Conservation (phyloP, 2,797 vertebrate species). For the Rhinella marina region DNA sequence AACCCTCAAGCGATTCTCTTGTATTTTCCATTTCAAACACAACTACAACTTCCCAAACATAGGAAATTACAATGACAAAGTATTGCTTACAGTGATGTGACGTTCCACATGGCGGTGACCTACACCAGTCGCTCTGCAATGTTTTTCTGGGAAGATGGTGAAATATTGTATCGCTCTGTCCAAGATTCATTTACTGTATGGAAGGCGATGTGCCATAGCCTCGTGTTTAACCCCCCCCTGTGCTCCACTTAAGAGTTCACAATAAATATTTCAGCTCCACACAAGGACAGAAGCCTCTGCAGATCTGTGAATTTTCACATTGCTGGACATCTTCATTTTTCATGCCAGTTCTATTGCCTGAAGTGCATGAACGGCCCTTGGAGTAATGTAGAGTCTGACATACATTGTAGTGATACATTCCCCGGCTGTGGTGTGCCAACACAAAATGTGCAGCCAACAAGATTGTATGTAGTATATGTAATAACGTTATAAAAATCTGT, state of each 20-base stretch:
- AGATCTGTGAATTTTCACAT: conserved; percentile 39
- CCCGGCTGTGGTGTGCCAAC: neutral
- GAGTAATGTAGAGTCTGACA: neutral
- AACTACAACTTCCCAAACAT: conserved; percentile 20
- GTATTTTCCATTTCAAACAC: conserved; percentile 32
- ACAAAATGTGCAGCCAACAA: neutral
- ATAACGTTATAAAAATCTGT: neutral
- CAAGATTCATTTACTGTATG: conserved; percentile 27
- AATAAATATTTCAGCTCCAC: conserved; percentile 36
- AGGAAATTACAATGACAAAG: conserved; percentile 32
- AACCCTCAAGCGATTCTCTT: conserved; percentile 23
- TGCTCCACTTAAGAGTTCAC: conserved; percentile 28
- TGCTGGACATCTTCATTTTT: conserved; percentile 19
- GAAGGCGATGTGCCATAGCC: neutral
- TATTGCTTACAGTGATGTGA: conserved; percentile 28
- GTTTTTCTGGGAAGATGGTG: conserved; percentile 13
- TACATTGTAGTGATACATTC: neutral
- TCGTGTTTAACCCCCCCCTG: conserved; percentile 23
- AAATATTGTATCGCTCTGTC: conserved; percentile 31
- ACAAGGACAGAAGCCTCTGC: conserved; percentile 4
- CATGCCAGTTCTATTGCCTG: conserved; percentile 21
- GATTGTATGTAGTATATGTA: neutral
- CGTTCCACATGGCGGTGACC: conserved; percentile 21
- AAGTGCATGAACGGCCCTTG: neutral
- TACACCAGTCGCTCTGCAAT: neutral